Conservation (phyloP, 1,140 invertebrate genomes). For the Apis florea region DNA sequence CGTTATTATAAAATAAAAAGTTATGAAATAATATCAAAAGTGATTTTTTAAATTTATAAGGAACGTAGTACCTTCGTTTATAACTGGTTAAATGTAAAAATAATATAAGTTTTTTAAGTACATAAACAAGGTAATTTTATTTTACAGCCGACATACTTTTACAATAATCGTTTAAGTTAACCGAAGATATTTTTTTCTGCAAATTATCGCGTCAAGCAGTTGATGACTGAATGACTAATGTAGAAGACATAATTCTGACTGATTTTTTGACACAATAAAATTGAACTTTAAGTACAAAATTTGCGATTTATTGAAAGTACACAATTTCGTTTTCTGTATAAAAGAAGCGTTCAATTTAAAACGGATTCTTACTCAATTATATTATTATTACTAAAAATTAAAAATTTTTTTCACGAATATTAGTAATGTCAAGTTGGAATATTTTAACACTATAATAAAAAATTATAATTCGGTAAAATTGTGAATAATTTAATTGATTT, state of each 20-base stretch:
- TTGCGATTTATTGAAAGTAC: constrained; percentile 8
- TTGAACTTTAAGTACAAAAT: constrained; percentile 28
- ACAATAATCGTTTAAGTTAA: constrained; percentile 47
- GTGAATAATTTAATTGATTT: constrained; percentile 17
- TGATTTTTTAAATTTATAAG: constrained; percentile 50
- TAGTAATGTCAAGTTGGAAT: constrained; percentile 3
- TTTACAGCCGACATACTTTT: constrained; percentile 55
- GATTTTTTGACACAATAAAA: constrained; percentile 13
- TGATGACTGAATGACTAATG: constrained; percentile 23
- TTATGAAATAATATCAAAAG: constrained; percentile 53
- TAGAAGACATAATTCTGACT: constrained; percentile 27
- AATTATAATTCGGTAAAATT: background rate
- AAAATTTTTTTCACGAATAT: background rate
- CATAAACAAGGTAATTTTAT: constrained; percentile 59
- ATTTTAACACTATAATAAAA: background rate
- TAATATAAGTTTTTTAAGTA: constrained; percentile 55
- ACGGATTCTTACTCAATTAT: constrained; percentile 4
- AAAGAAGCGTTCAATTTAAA: constrained; percentile 14
- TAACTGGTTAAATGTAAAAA: constrained; percentile 48
- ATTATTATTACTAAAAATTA: background rate
- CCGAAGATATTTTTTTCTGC: constrained; percentile 23
- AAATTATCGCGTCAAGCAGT: constrained; percentile 29
- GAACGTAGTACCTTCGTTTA: constrained; percentile 45
- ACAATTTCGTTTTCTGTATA: constrained; percentile 2
- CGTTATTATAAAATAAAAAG: constrained; percentile 43